These are phyloP conservation scores for Dendroctonus ponderosae DNA, from an alignment of 1,140 invertebrate species.

Conservation along the genomic window DNA sequence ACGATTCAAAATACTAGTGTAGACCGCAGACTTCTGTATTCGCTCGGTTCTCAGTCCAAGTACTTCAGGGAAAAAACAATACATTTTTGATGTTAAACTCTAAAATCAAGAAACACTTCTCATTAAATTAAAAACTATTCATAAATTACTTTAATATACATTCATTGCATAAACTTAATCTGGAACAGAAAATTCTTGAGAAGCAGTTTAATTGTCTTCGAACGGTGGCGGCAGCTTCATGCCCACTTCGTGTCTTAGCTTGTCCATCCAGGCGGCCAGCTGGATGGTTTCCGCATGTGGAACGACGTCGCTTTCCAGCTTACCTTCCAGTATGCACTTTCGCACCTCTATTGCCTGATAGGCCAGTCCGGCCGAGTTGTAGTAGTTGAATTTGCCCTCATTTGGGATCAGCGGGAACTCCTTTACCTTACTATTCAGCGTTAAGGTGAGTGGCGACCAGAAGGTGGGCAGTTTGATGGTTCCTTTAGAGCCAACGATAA, in stretches of 20 bases:
- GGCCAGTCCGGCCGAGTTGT: conserved; percentile 67
- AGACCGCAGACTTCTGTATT: no score
- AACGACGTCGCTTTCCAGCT: conserved; percentile 62
- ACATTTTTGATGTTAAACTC: no score
- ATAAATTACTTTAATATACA: no score
- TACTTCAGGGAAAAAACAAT: no score
- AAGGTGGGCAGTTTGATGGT: conserved; percentile 60
- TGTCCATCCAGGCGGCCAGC: conserved; percentile 65
- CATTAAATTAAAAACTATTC: no score
- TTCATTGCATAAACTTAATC: no score
- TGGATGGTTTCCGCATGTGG: conserved; percentile 60
- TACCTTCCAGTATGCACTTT: conserved; percentile 63
- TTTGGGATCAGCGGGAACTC: conserved; percentile 28
- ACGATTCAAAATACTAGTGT: no score
- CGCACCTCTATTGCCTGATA: conserved; percentile 74
- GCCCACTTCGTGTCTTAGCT: conserved; percentile 65
- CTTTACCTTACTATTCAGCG: conserved; percentile 15
- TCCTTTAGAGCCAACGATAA: conserved; percentile 67
- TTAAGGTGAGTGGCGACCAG: conserved; percentile 53
- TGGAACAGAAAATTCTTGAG: no score
- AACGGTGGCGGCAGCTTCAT: no score
- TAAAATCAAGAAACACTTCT: no score
- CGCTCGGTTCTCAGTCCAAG: no score
- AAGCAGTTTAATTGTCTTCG: no score
- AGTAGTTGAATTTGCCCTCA: conserved; percentile 56